phyloP scores from a whole-genome alignment of 92 coral and sea anemone genomes.

The Phenganax stokvisi region DNA sequence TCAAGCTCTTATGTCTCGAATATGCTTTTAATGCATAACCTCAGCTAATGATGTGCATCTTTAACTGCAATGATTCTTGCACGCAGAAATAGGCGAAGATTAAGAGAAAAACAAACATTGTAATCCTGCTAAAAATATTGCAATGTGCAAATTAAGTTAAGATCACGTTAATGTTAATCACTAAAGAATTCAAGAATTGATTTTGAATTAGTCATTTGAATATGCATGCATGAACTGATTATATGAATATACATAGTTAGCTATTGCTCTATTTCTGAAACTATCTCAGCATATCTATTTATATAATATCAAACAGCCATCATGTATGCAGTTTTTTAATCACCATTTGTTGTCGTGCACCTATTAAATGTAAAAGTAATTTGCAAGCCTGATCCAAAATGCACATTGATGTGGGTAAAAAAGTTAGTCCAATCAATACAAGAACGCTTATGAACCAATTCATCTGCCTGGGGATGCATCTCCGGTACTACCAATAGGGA shows the following conservation, averaged over 20 bases:
- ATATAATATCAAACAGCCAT: too few species aligned
- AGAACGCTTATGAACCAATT: not conserved
- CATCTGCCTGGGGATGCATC: slow-evolving; percentile 18
- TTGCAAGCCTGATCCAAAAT: too few species aligned
- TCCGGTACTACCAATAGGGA: not conserved
- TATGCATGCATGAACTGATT: too few species aligned
- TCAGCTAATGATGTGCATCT: not conserved
- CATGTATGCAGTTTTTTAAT: too few species aligned
- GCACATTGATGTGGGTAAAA: too few species aligned
- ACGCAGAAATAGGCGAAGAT: not conserved
- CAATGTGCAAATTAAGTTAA: not conserved
- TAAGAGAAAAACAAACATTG: slow-evolving; percentile 8
- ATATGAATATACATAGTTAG: too few species aligned
- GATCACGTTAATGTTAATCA: slow-evolving; percentile 1
- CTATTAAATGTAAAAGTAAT: too few species aligned
- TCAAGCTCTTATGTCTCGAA: not conserved
- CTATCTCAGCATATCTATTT: too few species aligned
- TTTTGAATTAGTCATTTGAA: too few species aligned
- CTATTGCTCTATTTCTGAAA: too few species aligned
- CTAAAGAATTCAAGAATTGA: not conserved
- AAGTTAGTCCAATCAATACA: not conserved
- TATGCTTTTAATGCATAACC: not conserved
- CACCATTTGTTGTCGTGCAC: too few species aligned
- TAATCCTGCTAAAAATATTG: slow-evolving; percentile 30
- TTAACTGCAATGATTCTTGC: not conserved